Evolutionary conservation across 2,888 invertebrate genomes (phyloP), one percentile per base, ranked within the genome.

Genomic region (Chymomyza procnemis): DNA sequence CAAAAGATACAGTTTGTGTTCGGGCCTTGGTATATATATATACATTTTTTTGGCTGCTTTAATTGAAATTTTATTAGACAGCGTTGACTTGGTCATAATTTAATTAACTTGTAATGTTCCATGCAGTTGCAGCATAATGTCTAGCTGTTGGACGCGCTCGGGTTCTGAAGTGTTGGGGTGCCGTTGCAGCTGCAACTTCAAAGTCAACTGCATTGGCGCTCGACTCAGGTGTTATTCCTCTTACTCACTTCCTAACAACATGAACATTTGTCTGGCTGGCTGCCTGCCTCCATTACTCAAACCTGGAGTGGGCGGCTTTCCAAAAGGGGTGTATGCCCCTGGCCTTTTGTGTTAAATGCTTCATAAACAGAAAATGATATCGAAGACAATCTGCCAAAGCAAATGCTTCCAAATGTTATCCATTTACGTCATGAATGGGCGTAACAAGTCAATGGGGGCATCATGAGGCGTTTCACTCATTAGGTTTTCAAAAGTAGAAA

Each of bases 31-130:
- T n/a, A n/a, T n/a, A n/a, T n/a, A n/a, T n/a, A n/a, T n/a, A n/a
- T n/a, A 58, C 46, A 59, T 18, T 50, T 34, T 85, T 82, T 87
- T 82, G 72, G 66, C 54, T 69, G 73, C 69, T 67, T 76, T 85
- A 87, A 83, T 83, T 87, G 87, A 83, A 85, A 78, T 81, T 83
- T 87, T 87, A 87, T 83, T 87, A 74, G 78, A 60, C 69, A 68
- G 71, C 73, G 73, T 68, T 69, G 73, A 67, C 74, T 61, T 65
- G 61, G 59, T 71, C 75, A 77, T 80, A 79, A 80, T 79, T 84
- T 81, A 78, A 82, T 82, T 84, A 73, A 79, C 77, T 82, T 69
- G 73, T 71, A 78, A 85, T 80, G 80, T 61, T 65, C 57, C 75
- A 67, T 61, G 68, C 61, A 67, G 26, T 41, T 30, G 50, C 30